These are phyloP conservation scores for Limanda limanda DNA, from an alignment of 2,113 vertebrate species.

Conservation along the genomic window DNA sequence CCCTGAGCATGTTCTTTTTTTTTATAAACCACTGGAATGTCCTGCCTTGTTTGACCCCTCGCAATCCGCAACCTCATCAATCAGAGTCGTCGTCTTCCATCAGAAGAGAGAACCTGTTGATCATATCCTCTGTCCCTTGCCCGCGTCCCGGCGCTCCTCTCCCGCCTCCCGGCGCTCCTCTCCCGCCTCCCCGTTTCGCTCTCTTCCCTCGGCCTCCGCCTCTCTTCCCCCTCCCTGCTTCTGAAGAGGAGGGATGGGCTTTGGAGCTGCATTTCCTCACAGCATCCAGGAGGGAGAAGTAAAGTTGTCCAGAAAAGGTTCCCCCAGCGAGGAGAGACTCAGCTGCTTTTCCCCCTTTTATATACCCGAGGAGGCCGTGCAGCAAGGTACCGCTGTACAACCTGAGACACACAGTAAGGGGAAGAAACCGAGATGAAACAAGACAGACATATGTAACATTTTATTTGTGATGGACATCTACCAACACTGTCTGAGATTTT, in stretches of 20 bases:
- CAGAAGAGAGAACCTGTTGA: conserved; percentile 76
- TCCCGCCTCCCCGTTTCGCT: conserved; percentile 32
- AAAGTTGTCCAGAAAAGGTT: conserved; percentile 81
- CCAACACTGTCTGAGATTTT: not conserved
- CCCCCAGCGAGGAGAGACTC: conserved; percentile 80
- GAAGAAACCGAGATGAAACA: not conserved
- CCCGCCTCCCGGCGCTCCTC: conserved; percentile 29
- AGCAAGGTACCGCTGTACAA: conserved; percentile 90
- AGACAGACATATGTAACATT: not conserved
- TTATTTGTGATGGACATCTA: not conserved
- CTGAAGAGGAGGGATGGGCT: conserved; percentile 23
- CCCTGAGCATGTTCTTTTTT: conserved; percentile 19
- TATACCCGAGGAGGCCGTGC: conserved; percentile 81
- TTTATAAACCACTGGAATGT: conserved; percentile 47
- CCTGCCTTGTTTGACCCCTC: not conserved
- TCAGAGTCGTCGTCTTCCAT: conserved; percentile 66
- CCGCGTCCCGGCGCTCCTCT: conserved; percentile 28
- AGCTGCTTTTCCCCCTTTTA: conserved; percentile 73
- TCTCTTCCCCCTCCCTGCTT: conserved; percentile 41
- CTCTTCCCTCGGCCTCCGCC: conserved; percentile 33
- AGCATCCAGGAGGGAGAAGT: conserved; percentile 68
- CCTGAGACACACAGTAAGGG: conserved; percentile 70
- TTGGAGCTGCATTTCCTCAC: conserved; percentile 54
- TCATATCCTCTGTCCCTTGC: conserved; percentile 38
- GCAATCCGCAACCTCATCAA: not conserved